These are phyloP conservation scores for Rachycentron canadum DNA, from an alignment of 2,797 vertebrate genomes.

Conservation along the genomic window DNA sequence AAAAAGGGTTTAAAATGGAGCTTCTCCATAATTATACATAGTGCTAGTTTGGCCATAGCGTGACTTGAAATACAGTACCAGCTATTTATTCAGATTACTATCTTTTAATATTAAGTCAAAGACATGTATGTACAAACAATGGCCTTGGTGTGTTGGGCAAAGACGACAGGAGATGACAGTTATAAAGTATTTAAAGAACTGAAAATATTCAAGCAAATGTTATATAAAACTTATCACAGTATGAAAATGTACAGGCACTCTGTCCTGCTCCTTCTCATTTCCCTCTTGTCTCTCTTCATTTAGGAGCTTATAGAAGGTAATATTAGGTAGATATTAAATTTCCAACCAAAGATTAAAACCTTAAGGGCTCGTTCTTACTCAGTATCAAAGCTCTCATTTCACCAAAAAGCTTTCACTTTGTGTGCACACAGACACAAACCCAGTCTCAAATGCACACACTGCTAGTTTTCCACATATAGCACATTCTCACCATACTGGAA, in stretches of 20 bases:
- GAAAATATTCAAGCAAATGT: neutral
- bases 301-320: neutral
- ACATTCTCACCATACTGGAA: conserved; percentile 45
- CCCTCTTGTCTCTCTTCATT: neutral
- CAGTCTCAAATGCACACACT: conserved; percentile 10
- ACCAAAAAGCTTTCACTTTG: conserved; percentile 17
- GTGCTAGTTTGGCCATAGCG: neutral
- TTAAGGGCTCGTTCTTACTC: neutral
- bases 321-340: neutral
- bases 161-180: neutral
- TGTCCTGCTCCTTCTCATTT: neutral
- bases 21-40: conserved; percentile 40
- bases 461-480: conserved; percentile 18
- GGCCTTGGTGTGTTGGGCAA: neutral
- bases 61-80: conserved; percentile 8
- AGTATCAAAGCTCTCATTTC: conserved; percentile 11
- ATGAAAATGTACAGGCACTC: neutral
- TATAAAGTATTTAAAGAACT: neutral
- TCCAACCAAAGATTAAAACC: neutral
- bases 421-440: neutral
- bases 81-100: conserved; percentile 24
- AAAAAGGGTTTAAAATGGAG: conserved; percentile 51
- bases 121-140: neutral
- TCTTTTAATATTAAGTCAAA: conserved; percentile 2
- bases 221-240: neutral